Base-by-base conservation (phyloP, 2,888 invertebrate species). In the Melieria picta region DNA sequence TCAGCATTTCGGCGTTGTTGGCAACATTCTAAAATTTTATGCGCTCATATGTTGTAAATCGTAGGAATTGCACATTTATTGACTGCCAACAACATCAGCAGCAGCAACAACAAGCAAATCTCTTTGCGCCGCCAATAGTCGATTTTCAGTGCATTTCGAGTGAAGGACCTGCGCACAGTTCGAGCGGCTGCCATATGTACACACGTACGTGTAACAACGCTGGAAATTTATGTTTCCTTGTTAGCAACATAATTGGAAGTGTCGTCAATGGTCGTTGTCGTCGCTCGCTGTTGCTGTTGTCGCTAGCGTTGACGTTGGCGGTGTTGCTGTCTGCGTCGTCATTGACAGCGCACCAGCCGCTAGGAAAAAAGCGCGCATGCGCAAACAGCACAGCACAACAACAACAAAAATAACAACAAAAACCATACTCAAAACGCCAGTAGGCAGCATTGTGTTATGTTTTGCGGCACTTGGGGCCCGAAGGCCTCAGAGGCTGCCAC, bases 181-280 rank as follows among this genome's bases (percentile, higher is more conserved):
- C 30, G 30, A 30, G 30, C 30, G 30, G 30, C 30, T 2, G 30
- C 30, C 30, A 30, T 30, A 30, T 30, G 30, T 30, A 30, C 30
- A 30, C 30, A 30, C 30, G 30, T 30, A 30, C 30, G 30, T 56
- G 69, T 62, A 63, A 62, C 77, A 77, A 77, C 75, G 74, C 73
- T 65, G 74, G 71, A 77, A 77, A 78, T 78, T 78, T 78, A 78
- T 78, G 78, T 78, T 78, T 78, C 78, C 78, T 78, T 77, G 75
- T 77, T 77, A 74, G 75, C 75, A 75, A 77, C 78, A 76, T 78
- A 78, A 78, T 78, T 78, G 78, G 77, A 78, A 78, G 78, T 78
- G 78, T 78, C 78, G 76, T 78, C 77, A 76, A 77, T 78, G 78
- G 73, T 74, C 74, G 77, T 76, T 66, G 65, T 60, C 62, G 46